A percentile compares a stretch with the other conserved stretches of the same genome.
Conservation (phyloP, 2,797 vertebrate species). For the Malacoraja senta region DNA sequence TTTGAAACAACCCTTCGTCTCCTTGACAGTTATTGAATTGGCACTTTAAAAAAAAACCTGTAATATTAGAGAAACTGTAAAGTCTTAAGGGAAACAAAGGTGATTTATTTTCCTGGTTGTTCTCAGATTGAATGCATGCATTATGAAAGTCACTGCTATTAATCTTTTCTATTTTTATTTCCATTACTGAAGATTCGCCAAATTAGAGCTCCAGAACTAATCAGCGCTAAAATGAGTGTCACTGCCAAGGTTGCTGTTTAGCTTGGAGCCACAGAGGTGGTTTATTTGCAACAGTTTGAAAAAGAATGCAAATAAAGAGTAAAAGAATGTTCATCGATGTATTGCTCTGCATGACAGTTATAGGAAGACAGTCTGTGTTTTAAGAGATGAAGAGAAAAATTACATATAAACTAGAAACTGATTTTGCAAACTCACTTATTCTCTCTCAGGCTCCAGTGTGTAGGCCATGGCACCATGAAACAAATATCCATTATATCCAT, state of each 20-base stretch:
- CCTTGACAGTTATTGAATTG: constrained; percentile 4
- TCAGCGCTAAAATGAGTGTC: background rate
- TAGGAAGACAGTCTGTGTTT: background rate
- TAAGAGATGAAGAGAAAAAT: background rate
- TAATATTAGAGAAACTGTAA: background rate
- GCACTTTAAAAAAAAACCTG: background rate
- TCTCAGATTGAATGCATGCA: constrained; percentile 16
- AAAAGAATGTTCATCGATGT: background rate
- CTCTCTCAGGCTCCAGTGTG: background rate
- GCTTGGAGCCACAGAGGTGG: background rate
- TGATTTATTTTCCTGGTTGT: constrained; percentile 29
- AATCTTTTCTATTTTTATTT: constrained; percentile 36
- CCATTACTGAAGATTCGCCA: background rate
- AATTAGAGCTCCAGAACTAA: background rate
- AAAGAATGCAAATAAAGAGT: background rate
- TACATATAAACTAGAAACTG: background rate
- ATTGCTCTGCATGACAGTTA: background rate
- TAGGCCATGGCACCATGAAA: no score
- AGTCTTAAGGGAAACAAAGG: constrained; percentile 25
- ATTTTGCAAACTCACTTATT: background rate
- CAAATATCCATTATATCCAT: background rate
- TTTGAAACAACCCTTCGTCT: background rate
- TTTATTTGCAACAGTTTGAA: background rate
- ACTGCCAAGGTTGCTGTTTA: background rate
- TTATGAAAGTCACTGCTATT: constrained; percentile 17